Evolutionary conservation across 1,140 invertebrate genomes (phyloP), one percentile per base, ranked within the genome.

Genomic region (Sweltsa coloradensis): DNA sequence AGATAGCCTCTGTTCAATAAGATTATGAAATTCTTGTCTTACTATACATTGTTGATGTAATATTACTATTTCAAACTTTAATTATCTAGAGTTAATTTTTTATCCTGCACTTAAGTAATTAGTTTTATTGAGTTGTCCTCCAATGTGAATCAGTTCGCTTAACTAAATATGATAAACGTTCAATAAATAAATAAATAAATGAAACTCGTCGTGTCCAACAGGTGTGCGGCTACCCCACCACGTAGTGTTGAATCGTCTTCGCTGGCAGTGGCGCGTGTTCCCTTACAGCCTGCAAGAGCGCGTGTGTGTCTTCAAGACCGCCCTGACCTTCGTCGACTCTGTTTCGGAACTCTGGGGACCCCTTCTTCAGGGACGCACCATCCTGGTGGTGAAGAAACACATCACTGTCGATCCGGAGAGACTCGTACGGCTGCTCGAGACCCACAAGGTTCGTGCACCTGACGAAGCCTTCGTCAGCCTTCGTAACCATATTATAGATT

Each of bases 251-350:
- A 90, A 90, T 55, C 75, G 89, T 5, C 61, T 92, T 3, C 71
- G 74, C 54, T 92, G 89, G 89, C 87, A 91, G 61, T 90, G 87
- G 78, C 67, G 73, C 7, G 71, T 71, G 0, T 79, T 90, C 53
- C 85, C 87, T 0, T 92, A 76, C 57, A 59, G 62, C 0, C 31
- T 64, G 0, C 69, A 71, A 1, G 88, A 91, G 57, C 61, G 66
- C 4, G 67, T 69, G 3, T 85, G 84, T 48, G 78, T 87, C 14
- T 91, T 89, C 65, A 93, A 91, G 62, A 92, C 89, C 1, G 83
- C 87, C 0, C 59, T 93, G 1, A 90, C 87, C 0, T 93, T 92
- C 57, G 87, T 90, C 0, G 89, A 93, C 60, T 88, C 87, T 1
- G 77, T 89, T 1, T 73, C 78, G 1, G 89, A 93, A 68, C 79